Conservation (phyloP, 35 echinoderm and acorn worm genomes). For the Eucidaris tribuloides region DNA sequence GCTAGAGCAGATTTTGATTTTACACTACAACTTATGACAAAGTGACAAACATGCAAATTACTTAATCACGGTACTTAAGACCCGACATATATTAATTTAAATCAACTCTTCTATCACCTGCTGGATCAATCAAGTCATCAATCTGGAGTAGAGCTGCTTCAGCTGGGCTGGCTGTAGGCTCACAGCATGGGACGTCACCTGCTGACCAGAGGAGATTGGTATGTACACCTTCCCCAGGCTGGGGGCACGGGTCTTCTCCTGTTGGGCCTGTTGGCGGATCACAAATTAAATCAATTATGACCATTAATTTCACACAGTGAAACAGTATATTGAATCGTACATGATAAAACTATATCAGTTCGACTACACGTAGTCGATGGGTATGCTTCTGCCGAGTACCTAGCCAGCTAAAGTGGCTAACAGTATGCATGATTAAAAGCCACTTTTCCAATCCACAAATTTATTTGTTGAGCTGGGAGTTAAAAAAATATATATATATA, state of each 20-base stretch:
- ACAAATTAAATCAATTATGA: neutral
- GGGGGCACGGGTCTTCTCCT: conserved; percentile 56
- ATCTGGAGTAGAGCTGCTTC: conserved; percentile 48
- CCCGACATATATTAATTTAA: too few relatives aligned
- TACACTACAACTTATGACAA: too few relatives aligned
- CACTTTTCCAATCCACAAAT: too few relatives aligned
- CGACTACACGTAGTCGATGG: too few relatives aligned
- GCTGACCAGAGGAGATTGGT: conserved; percentile 49
- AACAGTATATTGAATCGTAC: neutral
- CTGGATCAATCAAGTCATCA: conserved; percentile 53
- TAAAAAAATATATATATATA: too few relatives aligned
- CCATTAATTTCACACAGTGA: neutral
- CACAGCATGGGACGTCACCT: conserved; percentile 49
- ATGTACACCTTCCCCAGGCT: conserved; percentile 71
- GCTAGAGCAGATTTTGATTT: too few relatives aligned
- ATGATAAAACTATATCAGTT: neutral
- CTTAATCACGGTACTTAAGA: too few relatives aligned
- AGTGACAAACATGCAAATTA: too few relatives aligned
- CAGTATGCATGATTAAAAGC: neutral
- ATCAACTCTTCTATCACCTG: too few relatives aligned
- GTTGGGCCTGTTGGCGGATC: conserved; percentile 38
- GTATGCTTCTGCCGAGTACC: too few relatives aligned
- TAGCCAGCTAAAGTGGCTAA: neutral
- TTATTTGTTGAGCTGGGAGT: too few relatives aligned
- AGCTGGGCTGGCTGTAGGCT: conserved; percentile 73